Percentiles rank a stretch among this genome's conserved stretches.
Evolutionary conservation across 2,888 invertebrate genomes (phyloP).

Genomic region (Aphodius sticticus): DNA sequence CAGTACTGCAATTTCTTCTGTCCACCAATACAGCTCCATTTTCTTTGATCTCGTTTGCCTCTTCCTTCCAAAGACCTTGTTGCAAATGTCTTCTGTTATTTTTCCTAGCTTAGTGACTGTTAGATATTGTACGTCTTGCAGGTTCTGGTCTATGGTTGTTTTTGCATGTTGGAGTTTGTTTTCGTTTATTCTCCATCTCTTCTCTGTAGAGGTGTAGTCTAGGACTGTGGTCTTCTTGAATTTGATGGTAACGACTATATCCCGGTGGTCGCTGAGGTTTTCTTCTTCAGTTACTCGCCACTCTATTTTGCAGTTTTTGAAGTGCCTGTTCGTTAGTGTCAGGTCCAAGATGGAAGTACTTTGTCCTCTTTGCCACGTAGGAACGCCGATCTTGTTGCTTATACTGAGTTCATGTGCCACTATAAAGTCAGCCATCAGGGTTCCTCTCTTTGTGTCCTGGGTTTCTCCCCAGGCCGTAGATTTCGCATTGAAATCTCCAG

Average conservation of each 20-base stretch:
- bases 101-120: too few relatives aligned
- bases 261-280: not conserved
- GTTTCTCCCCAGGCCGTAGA: constrained; percentile 28
- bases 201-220: not conserved
- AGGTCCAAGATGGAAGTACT: constrained; percentile 28
- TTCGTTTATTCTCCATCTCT: too few relatives aligned
- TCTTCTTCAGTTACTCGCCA: not conserved
- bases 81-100: too few relatives aligned
- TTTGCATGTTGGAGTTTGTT: too few relatives aligned
- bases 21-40: too few relatives aligned
- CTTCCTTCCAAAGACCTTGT: too few relatives aligned
- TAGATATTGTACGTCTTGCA: too few relatives aligned
- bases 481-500: constrained; percentile 34
- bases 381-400: not conserved
- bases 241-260: too few relatives aligned
- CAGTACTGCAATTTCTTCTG: too few relatives aligned
- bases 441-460: constrained; percentile 8
- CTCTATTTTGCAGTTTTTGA: not conserved
- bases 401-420: not conserved
- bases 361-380: constrained; percentile 16
- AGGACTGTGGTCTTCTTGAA: too few relatives aligned
- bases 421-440: constrained; percentile 16
- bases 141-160: too few relatives aligned
- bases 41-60: too few relatives aligned
- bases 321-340: not conserved